Conservation (phyloP, 2,797 vertebrate genomes). For the Rousettus madagascariensis region DNA sequence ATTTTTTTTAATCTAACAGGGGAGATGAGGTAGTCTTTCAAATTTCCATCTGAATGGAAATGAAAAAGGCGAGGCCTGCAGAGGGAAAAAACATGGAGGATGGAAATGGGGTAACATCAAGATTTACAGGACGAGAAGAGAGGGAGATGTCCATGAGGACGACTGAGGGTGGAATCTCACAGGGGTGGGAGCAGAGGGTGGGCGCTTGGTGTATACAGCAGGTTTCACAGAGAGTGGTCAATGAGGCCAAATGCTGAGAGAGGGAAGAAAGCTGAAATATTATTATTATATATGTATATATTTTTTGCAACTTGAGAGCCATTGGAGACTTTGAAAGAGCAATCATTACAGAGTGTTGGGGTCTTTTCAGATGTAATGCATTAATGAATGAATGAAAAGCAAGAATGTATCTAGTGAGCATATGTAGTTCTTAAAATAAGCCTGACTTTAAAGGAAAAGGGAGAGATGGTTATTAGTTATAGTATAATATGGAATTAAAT, state of each 20-base stretch:
- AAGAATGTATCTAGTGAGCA: not conserved
- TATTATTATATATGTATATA: not conserved
- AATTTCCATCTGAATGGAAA: not conserved
- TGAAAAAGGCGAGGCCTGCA: not conserved
- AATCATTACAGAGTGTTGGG: not conserved
- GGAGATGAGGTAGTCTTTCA: not conserved
- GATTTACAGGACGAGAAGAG: not conserved
- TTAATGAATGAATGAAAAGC: not conserved
- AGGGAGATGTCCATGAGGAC: not conserved
- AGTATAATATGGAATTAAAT: not conserved
- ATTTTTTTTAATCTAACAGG: not conserved
- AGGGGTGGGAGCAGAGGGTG: not conserved
- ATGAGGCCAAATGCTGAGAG: not conserved
- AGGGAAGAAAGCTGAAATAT: too few relatives aligned
- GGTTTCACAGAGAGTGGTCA: not conserved
- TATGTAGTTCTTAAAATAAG: not conserved
- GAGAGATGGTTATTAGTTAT: not conserved
- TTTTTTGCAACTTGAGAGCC: not conserved
- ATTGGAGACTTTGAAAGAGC: not conserved
- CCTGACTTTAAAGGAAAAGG: not conserved
- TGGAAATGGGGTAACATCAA: not conserved
- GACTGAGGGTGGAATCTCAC: rapidly evolving
- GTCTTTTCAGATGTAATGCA: not conserved
- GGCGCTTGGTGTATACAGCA: too few relatives aligned
- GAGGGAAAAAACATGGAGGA: rapidly evolving